Evolutionary conservation across 2,113 vertebrate genomes (phyloP), one percentile per base, ranked within the genome.

Genomic region (Polypterus senegalus): DNA sequence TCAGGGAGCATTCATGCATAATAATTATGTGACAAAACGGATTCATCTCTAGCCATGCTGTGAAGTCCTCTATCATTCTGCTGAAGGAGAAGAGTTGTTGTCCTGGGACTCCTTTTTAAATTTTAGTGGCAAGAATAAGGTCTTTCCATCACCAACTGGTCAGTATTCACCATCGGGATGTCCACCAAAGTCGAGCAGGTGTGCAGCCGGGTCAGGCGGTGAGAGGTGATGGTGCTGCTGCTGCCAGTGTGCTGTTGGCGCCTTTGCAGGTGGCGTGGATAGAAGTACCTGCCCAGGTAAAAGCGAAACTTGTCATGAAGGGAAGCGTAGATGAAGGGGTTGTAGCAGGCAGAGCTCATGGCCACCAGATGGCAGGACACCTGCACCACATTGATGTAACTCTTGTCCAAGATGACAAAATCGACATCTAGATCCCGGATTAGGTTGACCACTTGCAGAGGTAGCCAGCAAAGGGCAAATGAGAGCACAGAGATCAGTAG

Each of bases 381-480:
- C 72, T 89, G 86, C 65, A 88, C 78, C 59, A 89, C 80, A 0
- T 88, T 87, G 67, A 88, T 56, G 0, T 89, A 86, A 64, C 70
- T 74, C 75, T 89, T 89, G 71, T 81, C 79, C 60, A 89, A 68
- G 65, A 89, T 83, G 59, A 74, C 61, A 70, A 87, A 84, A 51
- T 89, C 83, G 47, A 78, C 78, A 0, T 89, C 86, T 1, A 89
- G 73, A 69, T 89, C 88, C 27, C 82, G 69, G 70, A 89, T 87
- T 67, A 89, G 83, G 68, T 89, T 89, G 46, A 89, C 82, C 51
- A 91, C 84, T 74, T 92, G 91, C 61, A 93, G 81, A 7, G 91
- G 91, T 11, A 92, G 81, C 91, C 90, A 93, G 48, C 90, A 92
- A 71, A 90, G 57, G 1, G 87, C 91, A 2, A 93, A 93, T 60